Evolutionary conservation across 1,140 invertebrate genomes (phyloP).

Genomic region (Aphaenogaster ashmeadi): DNA sequence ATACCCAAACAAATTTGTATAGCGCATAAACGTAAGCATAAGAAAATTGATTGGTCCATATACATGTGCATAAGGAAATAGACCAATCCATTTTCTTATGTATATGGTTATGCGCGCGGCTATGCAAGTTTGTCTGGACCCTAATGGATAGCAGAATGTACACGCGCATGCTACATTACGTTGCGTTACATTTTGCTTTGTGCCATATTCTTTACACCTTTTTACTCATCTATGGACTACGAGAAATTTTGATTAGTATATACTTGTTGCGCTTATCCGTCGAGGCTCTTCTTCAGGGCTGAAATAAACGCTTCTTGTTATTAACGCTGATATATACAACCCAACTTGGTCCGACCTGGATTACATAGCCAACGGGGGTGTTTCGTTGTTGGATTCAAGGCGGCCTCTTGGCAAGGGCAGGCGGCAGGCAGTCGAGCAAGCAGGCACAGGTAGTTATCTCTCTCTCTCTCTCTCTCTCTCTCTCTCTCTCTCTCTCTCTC

Average conservation of each 20-base stretch:
- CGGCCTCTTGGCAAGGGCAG: neutral
- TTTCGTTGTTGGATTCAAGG: constrained; percentile 32
- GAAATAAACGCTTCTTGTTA: constrained; percentile 3
- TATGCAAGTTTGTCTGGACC: no score
- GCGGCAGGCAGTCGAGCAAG: constrained; percentile 3
- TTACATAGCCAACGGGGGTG: constrained; percentile 7
- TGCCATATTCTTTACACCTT: neutral
- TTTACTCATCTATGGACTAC: neutral
- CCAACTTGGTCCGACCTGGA: neutral
- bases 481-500: neutral
- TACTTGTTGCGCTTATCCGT: neutral
- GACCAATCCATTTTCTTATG: no score
- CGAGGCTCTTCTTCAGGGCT: neutral
- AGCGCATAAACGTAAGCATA: no score
- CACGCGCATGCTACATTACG: no score
- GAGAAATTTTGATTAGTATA: neutral
- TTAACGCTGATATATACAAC: neutral
- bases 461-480: neutral
- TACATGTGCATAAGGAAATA: no score
- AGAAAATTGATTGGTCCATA: no score
- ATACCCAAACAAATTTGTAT: no score
- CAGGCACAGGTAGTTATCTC: constrained; percentile 1
- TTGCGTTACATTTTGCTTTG: neutral
- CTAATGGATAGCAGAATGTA: no score
- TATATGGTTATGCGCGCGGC: no score